A percentile compares a stretch with the other conserved stretches of the same genome.
Conservation (phyloP, 2,113 vertebrate species). For the Ochotona curzoniae region DNA sequence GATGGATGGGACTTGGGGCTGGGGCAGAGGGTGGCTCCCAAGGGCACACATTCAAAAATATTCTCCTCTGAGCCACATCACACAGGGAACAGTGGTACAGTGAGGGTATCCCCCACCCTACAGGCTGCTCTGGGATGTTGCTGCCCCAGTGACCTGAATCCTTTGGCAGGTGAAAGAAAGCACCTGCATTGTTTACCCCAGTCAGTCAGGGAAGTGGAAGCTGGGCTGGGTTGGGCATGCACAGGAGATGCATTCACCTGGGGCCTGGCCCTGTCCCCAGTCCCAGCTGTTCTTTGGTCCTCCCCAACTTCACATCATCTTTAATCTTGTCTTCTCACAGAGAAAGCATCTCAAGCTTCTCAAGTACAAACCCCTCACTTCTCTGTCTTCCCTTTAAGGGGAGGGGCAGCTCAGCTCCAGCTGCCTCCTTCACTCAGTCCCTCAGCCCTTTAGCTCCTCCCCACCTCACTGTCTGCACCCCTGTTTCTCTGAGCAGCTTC, state of each 20-base stretch:
- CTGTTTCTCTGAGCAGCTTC: background rate
- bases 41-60: background rate
- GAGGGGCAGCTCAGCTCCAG: no score
- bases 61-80: background rate
- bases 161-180: background rate
- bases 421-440: background rate
- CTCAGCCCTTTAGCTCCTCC: background rate
- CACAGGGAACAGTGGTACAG: background rate
- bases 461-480: background rate
- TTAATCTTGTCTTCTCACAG: background rate
- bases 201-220: background rate
- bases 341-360: constrained; percentile 11
- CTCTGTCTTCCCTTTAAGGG: background rate
- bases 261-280: background rate
- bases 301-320: rapidly evolving
- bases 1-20: background rate
- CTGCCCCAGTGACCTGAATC: background rate
- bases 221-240: background rate
- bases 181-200: background rate
- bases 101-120: background rate
- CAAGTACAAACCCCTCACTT: background rate
- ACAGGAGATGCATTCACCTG: background rate
- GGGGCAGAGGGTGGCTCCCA: background rate
- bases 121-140: background rate
- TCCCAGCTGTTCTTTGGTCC: background rate